A percentile compares a stretch with the other conserved stretches of the same genome.
Evolutionary conservation across 2,888 invertebrate genomes (phyloP).

Genomic region (Odontocerum albicorne): DNA sequence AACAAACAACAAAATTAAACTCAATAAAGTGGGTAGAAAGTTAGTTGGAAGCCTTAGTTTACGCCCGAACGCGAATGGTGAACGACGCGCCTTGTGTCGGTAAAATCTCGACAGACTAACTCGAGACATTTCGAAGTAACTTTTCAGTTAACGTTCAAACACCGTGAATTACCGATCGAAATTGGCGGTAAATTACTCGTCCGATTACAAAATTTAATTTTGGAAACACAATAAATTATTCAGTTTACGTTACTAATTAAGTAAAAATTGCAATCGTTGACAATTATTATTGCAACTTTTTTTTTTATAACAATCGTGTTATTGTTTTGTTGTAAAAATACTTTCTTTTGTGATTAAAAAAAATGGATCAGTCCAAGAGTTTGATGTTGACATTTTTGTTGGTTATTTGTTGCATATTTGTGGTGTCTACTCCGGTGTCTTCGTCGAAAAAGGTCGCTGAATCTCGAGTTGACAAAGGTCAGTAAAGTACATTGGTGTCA

Average conservation of each 20-base stretch:
- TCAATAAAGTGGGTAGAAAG: constrained; percentile 57
- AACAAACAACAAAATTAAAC: constrained; percentile 43
- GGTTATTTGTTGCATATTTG: constrained; percentile 12
- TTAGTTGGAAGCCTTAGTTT: constrained; percentile 49
- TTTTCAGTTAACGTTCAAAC: no score
- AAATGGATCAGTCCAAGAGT: constrained; percentile 7
- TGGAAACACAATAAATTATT: no score
- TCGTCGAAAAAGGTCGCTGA: constrained; percentile 6
- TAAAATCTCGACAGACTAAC: no score
- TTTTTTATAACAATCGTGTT: no score
- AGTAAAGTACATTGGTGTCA: no score
- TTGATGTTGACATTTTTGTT: constrained; percentile 12
- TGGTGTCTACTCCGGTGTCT: constrained; percentile 10
- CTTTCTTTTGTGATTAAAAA: no score
- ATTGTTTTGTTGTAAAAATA: no score
- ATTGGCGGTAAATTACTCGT: constrained; percentile 2
- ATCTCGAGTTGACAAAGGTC: constrained; percentile 8
- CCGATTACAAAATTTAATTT: constrained; percentile 39
- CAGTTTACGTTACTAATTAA: no score
- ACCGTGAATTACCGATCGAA: no score
- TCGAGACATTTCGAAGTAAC: no score
- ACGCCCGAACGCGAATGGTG: constrained; percentile 45
- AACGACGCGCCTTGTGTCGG: constrained; percentile 42
- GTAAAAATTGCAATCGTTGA: no score
- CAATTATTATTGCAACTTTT: no score